These are phyloP conservation scores for Cettia cetti DNA, from an alignment of 2,113 vertebrate genomes.

Conservation along the genomic window DNA sequence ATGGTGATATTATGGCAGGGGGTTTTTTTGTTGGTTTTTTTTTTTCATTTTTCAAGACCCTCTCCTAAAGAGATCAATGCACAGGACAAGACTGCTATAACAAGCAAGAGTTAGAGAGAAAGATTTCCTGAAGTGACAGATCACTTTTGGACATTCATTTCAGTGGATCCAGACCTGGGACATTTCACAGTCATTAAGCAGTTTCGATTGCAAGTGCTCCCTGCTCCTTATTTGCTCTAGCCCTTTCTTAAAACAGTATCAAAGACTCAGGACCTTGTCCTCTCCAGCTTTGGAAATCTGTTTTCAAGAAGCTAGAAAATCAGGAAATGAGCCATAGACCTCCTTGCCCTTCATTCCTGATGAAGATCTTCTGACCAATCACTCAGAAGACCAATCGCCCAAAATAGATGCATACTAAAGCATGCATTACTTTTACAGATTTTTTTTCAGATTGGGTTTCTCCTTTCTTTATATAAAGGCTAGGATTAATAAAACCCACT, in stretches of 20 bases:
- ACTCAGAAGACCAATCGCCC: not conserved
- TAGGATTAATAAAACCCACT: not conserved
- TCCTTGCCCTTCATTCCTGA: not conserved
- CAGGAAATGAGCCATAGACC: not conserved
- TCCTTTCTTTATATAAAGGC: not conserved
- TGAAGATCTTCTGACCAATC: not conserved
- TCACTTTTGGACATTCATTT: not conserved
- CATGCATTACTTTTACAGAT: not conserved
- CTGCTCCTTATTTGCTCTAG: not conserved
- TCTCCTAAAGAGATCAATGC: not conserved
- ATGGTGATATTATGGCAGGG: accelerated
- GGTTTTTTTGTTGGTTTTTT: too few relatives aligned
- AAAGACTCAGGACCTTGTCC: not conserved
- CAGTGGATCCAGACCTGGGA: not conserved
- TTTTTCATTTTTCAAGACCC: not conserved
- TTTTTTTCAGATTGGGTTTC: not conserved
- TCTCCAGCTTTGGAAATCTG: not conserved
- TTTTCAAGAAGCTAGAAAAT: not conserved
- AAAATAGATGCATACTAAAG: not conserved
- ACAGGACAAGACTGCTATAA: not conserved
- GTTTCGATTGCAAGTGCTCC: not conserved
- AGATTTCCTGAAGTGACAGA: not conserved
- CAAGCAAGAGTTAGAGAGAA: not conserved
- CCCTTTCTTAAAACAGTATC: not conserved
- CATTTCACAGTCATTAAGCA: not conserved